Evolutionary conservation across 2,113 vertebrate species (phyloP).

Genomic region (Neogale vison): DNA sequence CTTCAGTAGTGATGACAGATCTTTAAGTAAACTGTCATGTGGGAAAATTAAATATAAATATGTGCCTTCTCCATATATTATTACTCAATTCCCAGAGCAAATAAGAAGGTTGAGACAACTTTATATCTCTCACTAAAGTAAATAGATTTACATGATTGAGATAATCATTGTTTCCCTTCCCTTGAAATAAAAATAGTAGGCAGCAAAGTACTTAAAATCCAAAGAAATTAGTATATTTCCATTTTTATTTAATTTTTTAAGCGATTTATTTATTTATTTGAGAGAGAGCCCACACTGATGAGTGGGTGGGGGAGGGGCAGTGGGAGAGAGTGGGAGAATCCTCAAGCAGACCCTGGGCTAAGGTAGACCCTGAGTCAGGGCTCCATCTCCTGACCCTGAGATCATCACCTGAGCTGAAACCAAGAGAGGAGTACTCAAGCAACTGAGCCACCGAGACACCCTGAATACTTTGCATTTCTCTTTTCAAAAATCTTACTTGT

Average conservation of each 20-base stretch:
- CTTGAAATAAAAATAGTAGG: background rate
- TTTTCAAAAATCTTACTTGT: background rate
- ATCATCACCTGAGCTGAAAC: background rate
- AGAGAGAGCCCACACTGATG: background rate
- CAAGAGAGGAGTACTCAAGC: background rate
- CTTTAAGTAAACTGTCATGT: background rate
- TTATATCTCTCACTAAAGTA: background rate
- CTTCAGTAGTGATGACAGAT: background rate
- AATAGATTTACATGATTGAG: background rate
- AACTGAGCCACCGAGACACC: background rate
- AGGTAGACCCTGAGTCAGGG: background rate
- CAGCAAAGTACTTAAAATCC: background rate
- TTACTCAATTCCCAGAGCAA: background rate
- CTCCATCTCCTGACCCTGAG: background rate
- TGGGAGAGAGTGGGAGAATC: background rate
- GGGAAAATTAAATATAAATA: conserved; percentile 2
- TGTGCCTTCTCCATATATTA: background rate
- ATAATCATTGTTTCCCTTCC: background rate
- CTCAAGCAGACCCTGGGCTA: background rate
- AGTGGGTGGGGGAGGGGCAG: background rate
- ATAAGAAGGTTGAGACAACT: background rate
- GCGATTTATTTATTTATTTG: background rate
- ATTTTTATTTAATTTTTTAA: background rate
- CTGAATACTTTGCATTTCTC: background rate
- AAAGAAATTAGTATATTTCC: background rate